Conservation (phyloP, 2,888 invertebrate species). For the Steinernema hermaphroditum region DNA sequence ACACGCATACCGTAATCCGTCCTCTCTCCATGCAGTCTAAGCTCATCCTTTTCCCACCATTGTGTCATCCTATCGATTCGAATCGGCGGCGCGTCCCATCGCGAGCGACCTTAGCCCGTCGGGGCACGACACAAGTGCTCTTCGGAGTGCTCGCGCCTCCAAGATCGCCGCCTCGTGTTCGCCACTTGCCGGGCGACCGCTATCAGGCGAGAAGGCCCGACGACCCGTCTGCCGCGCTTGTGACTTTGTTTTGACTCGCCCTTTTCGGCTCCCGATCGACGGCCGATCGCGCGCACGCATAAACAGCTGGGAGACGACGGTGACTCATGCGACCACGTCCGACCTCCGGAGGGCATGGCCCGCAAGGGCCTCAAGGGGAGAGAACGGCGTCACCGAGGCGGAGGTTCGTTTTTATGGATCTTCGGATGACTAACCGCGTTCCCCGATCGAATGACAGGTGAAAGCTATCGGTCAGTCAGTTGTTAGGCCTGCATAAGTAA, state of each 20-base stretch:
- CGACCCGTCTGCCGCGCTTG: slow-evolving; percentile 1
- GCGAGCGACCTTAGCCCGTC: slow-evolving; percentile 18
- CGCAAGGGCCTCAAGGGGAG: too few relatives aligned
- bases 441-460: neutral
- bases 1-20: neutral
- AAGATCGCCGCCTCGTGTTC: neutral
- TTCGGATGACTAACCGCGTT: neutral
- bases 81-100: slow-evolving; percentile 17
- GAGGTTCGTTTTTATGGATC: neutral
- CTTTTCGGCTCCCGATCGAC: neutral
- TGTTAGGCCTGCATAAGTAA: slow-evolving; percentile 16
- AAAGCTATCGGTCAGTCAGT: slow-evolving; percentile 14
- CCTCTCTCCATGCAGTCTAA: neutral
- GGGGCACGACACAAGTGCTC: neutral
- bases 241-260: slow-evolving; percentile 24
- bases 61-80: slow-evolving; percentile 20
- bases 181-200: slow-evolving; percentile 5
- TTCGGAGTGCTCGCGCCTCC: too few relatives aligned
- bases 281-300: neutral
- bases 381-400: neutral
- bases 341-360: too few relatives aligned
- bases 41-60: neutral
- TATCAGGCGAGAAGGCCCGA: slow-evolving; percentile 12
- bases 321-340: slow-evolving; percentile 1
- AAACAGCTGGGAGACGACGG: slow-evolving; percentile 18